Evolutionary conservation across 1,140 invertebrate species (phyloP).

Genomic region (Hylyphantes graminicola): DNA sequence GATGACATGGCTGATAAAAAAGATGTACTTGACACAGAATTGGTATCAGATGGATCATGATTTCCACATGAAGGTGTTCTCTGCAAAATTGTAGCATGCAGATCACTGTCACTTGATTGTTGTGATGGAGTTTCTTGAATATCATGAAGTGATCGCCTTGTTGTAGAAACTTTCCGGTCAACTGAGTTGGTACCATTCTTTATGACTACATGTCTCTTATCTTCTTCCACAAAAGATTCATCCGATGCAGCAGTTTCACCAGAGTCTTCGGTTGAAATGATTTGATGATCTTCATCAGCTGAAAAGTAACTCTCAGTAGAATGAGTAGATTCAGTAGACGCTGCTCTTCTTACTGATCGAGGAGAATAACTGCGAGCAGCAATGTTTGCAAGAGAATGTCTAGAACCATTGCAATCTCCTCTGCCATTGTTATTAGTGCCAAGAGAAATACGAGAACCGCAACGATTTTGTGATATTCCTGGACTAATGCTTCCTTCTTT

Average conservation of each 20-base stretch:
- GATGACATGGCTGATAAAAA: constrained; percentile 93
- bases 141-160: constrained; percentile 58
- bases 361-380: constrained; percentile 57
- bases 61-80: constrained; percentile 56
- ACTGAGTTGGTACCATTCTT: constrained; percentile 55
- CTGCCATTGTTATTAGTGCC: constrained; percentile 39
- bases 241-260: constrained; percentile 23
- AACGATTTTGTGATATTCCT: constrained; percentile 51
- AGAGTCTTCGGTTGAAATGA: constrained; percentile 21
- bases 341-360: constrained; percentile 72
- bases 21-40: constrained; percentile 72
- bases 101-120: constrained; percentile 60
- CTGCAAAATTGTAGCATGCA: constrained; percentile 50
- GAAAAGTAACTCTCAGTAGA: constrained; percentile 91
- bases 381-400: constrained; percentile 58
- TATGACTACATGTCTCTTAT: constrained; percentile 30
- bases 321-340: constrained; percentile 81
- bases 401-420: constrained; percentile 48
- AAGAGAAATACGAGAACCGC: constrained; percentile 56
- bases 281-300: constrained; percentile 81
- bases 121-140: constrained; percentile 62
- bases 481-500: constrained; percentile 56
- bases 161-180: constrained; percentile 54
- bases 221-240: constrained; percentile 31
- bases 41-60: constrained; percentile 61